Percentiles rank a stretch among this genome's conserved stretches.
phyloP scores from a whole-genome alignment of 2,888 invertebrate species.

The Epinotia demarniana region DNA sequence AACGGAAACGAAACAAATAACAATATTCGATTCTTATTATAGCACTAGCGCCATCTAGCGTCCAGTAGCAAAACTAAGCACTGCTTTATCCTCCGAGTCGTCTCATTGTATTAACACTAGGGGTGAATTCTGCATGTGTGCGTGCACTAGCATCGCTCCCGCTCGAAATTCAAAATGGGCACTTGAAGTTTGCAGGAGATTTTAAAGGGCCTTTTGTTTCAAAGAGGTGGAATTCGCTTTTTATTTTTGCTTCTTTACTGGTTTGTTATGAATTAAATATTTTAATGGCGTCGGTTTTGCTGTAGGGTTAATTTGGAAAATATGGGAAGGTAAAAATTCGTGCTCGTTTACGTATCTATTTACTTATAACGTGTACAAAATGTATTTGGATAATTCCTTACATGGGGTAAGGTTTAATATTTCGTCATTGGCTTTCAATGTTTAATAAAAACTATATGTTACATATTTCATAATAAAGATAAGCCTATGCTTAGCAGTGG shows the following conservation, averaged over 20 bases:
- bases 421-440: too few relatives aligned
- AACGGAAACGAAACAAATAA: not conserved
- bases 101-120: constrained; percentile 30
- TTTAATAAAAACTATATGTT: too few relatives aligned
- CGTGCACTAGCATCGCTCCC: constrained; percentile 39
- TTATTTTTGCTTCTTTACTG: constrained; percentile 45
- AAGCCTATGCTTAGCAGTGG: too few relatives aligned
- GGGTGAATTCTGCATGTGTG: constrained; percentile 47
- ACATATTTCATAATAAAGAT: too few relatives aligned
- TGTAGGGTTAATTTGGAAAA: constrained; percentile 11
- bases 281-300: constrained; percentile 35
- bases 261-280: constrained; percentile 37
- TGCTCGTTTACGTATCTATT: not conserved
- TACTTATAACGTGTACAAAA: too few relatives aligned
- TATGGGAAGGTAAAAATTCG: not conserved
- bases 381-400: too few relatives aligned
- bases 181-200: constrained; percentile 45
- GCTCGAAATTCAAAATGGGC: constrained; percentile 49
- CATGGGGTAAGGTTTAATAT: too few relatives aligned
- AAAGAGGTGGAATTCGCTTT: constrained; percentile 39
- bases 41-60: constrained; percentile 60
- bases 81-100: constrained; percentile 47
- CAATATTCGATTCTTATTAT: not conserved
- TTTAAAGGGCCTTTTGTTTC: constrained; percentile 45
- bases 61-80: constrained; percentile 56